A percentile compares a stretch with the other conserved stretches of the same genome.
Conservation (phyloP, 1,140 invertebrate genomes). For the Pantala flavescens region DNA sequence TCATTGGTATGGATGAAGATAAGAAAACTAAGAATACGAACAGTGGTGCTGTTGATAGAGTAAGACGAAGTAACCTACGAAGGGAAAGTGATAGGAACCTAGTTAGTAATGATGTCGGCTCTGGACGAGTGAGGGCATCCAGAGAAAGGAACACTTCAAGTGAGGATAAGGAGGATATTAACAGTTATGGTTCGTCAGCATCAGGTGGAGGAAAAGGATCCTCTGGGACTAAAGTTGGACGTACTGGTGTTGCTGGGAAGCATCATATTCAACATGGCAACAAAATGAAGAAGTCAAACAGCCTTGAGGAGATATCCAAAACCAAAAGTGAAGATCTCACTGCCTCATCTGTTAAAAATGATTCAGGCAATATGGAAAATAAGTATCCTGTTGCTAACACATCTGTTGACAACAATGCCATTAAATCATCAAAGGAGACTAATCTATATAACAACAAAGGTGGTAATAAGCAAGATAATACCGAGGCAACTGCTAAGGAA, state of each 20-base stretch:
- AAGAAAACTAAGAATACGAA: conserved; percentile 29
- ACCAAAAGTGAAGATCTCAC: conserved; percentile 57
- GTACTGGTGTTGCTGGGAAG: background rate
- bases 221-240: background rate
- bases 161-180: conserved; percentile 26
- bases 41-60: conserved; percentile 24
- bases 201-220: background rate
- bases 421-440: background rate
- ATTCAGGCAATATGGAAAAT: background rate
- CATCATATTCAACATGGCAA: conserved; percentile 11
- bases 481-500: background rate
- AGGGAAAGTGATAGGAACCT: background rate
- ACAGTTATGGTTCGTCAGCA: background rate
- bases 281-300: conserved; percentile 49
- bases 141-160: conserved; percentile 14
- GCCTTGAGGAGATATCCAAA: conserved; percentile 57
- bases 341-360: background rate
- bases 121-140: background rate
- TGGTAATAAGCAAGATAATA: background rate
- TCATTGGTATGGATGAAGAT: conserved; percentile 37
- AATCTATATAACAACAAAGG: background rate
- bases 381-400: background rate
- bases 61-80: background rate
- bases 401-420: background rate
- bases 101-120: background rate